phyloP scores from a whole-genome alignment of 2,888 invertebrate species.

The Drosophila testacea region DNA sequence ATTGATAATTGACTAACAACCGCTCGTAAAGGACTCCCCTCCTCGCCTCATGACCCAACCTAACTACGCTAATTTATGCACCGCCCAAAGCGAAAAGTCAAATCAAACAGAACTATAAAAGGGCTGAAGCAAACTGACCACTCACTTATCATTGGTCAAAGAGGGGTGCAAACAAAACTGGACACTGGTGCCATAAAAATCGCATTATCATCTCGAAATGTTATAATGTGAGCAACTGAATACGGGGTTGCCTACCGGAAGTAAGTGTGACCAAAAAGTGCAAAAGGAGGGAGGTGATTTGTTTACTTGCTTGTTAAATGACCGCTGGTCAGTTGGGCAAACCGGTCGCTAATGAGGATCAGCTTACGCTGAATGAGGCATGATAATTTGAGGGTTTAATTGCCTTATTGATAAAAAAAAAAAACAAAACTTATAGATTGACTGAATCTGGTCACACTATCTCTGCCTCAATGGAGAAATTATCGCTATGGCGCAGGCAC shows the following conservation, averaged over 20 bases:
- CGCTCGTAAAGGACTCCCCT: constrained; percentile 31
- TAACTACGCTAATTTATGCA: constrained; percentile 76
- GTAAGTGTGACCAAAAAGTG: constrained; percentile 12
- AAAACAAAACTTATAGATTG: background rate
- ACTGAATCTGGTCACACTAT: constrained; percentile 26
- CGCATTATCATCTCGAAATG: constrained; percentile 66
- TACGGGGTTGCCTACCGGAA: constrained; percentile 25
- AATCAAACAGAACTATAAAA: constrained; percentile 68
- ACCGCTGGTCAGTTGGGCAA: constrained; percentile 47
- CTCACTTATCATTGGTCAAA: constrained; percentile 45
- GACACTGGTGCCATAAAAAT: constrained; percentile 60
- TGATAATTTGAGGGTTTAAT: constrained; percentile 20
- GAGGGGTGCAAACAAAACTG: constrained; percentile 52
- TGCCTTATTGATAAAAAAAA: background rate
- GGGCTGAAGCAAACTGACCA: constrained; percentile 65
- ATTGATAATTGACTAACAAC: constrained; percentile 61
- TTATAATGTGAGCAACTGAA: constrained; percentile 46
- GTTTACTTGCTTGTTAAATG: constrained; percentile 48
- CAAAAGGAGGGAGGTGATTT: constrained; percentile 14
- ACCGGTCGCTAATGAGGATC: constrained; percentile 35
- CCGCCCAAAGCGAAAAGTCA: constrained; percentile 73
- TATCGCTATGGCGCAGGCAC: constrained; percentile 37
- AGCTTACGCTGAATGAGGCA: constrained; percentile 22
- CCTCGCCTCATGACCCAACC: constrained; percentile 3
- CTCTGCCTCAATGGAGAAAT: constrained; percentile 39